Base-by-base conservation (phyloP, 2,888 invertebrate species). In the Lacanobia wlatinum region DNA sequence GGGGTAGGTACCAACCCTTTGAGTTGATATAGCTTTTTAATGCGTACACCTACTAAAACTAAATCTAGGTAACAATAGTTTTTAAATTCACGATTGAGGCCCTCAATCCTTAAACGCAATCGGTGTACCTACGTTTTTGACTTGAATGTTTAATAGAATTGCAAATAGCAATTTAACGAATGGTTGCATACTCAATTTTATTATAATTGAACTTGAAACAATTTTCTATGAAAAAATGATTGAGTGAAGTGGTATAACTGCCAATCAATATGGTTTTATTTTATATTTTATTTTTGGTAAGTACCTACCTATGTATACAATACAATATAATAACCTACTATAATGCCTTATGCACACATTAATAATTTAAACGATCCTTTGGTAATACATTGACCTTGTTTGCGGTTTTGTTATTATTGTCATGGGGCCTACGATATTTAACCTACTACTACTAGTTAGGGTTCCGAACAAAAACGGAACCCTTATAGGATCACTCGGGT, bases 241-340 rank as follows among this genome's bases (percentile, higher is more conserved):
- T 48, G 53, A 59, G 16, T 73, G 55, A 65, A 68, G 74, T 65
- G 21, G 61, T 59, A 38, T 43, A 14, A 9, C 12, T 38, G 50
- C 40, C 28, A 21, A 23, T 21, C 43, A 70, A 60, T 62, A 84
- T 84, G 84, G 52, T 68, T 83, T 70, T 78, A 58, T 23, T 78
- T 66, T 70, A 34, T 78, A 53, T 77, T 69, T 70, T 76, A 50
- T 38, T 83, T 71, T 75, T 84, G 78, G 84, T 84, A 61, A 70
- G 83, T 59, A 40, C 5, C 16, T 55, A 28, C 21, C 18, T 3
- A n/a, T n/a, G 7, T n/a, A 5, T 40, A 38, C 1, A 10, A 60
- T n/a, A 28, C 0, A 5, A 10, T 38, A 43, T 52, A 10, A 16
- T 1, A 21, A 52, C 40, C 40, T 10, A 10, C 40, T 40, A 10